Base-by-base conservation (phyloP, 2,888 invertebrate genomes). In the Epirrhoe alternata region DNA sequence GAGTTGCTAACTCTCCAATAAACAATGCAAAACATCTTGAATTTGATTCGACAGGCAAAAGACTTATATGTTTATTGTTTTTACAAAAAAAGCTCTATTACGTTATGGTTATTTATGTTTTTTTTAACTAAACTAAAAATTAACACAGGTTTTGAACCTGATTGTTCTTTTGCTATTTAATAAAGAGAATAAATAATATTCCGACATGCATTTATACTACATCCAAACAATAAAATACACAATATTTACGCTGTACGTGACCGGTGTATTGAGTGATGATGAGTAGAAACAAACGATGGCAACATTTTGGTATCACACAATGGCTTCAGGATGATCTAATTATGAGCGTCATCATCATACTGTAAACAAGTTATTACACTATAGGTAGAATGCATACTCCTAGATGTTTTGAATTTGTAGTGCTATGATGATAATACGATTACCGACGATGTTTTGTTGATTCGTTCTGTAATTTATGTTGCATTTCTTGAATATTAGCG, bases 241-340 rank as follows among this genome's bases (percentile, higher is more conserved):
- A n/a, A 51, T n/a, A 45, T 50, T 56, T 65, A 50, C 38, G 49
- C 24, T 14, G 6, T 45, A 45, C 45, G 59, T 55, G 62, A 50
- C 49, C 38, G 38, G 24, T 24, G 61, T 58, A 47, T 58, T 33
- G 17, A 57, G n/a, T n/a, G n/a, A 61, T 42, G 38, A 51, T 33
- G 10, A 24, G 42, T 14, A 57, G 35, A 47, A 8, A 47, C 45
- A 50, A 30, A 31, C 24, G 52, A 64, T 69, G 67, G 62, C 68
- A 68, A 66, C 59, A 67, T 73, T 70, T 67, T 53, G 31, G 66
- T 57, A 50, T 55, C 12, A 61, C 63, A 73, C 73, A 71, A 72
- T 69, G 60, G 66, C 55, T 61, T 54, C 66, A 62, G 63, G 71
- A 70, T 73, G 71, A 77, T 74, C 71, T 74, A 73, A 73, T 75